Evolutionary conservation across 2,888 invertebrate species (phyloP).

Genomic region (Meteorus colon): DNA sequence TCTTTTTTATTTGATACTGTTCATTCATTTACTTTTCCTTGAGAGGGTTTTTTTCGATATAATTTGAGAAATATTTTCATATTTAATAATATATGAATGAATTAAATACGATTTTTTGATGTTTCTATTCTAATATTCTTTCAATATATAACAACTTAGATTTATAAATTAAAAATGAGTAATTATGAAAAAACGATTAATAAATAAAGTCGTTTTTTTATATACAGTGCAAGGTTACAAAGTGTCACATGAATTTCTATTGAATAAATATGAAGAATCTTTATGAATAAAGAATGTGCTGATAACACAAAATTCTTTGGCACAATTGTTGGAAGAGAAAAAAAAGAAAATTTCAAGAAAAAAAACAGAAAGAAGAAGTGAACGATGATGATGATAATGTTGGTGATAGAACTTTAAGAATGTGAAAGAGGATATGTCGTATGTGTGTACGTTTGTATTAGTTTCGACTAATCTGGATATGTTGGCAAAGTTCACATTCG

Average conservation of each 20-base stretch:
- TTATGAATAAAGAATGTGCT: background rate
- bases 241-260: background rate
- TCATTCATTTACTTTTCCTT: background rate
- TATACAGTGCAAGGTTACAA: background rate
- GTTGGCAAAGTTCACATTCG: background rate
- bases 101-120: too few species aligned
- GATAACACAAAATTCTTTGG: background rate
- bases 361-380: background rate
- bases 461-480: background rate
- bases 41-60: background rate
- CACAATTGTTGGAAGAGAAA: background rate
- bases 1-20: background rate
- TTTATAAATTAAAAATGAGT: too few species aligned
- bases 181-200: too few species aligned
- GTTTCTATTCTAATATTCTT: too few species aligned
- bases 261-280: background rate
- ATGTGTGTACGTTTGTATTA: background rate
- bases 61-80: too few species aligned
- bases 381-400: background rate
- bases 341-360: background rate
- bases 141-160: too few species aligned
- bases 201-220: too few species aligned
- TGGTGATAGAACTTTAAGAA: background rate
- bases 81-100: too few species aligned
- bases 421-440: constrained; percentile 11